These are phyloP conservation scores for Punctoribates punctum DNA, from an alignment of 2,888 invertebrate species.

Conservation along the genomic window DNA sequence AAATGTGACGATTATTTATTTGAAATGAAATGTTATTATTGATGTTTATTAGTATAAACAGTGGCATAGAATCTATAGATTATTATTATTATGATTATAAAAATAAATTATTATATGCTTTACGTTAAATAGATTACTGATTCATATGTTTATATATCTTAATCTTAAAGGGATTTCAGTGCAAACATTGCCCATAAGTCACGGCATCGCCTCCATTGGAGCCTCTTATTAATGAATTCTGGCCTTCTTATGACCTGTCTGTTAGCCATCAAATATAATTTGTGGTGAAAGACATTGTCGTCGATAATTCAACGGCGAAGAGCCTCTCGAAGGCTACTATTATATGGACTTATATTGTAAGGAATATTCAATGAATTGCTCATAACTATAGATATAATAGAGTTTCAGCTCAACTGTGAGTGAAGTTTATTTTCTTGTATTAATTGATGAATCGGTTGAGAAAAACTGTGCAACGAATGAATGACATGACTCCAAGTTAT, in stretches of 20 bases:
- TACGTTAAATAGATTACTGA: slow-evolving; percentile 1
- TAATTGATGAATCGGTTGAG: background rate
- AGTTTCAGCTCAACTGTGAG: slow-evolving; percentile 30
- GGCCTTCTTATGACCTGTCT: slow-evolving; percentile 16
- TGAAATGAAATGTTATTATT: background rate
- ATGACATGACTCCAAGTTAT: background rate
- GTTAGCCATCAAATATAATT: slow-evolving; percentile 6
- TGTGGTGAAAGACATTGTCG: slow-evolving; percentile 12
- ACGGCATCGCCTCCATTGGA: background rate
- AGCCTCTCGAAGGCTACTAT: background rate
- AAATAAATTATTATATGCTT: slow-evolving; percentile 15
- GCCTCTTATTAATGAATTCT: slow-evolving; percentile 17
- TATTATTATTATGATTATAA: background rate
- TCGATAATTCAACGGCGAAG: background rate
- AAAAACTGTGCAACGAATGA: slow-evolving; percentile 34
- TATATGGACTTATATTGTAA: slow-evolving; percentile 2
- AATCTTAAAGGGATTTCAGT: slow-evolving; percentile 31
- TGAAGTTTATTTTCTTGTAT: slow-evolving; percentile 28
- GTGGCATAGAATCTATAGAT: background rate
- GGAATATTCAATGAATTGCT: slow-evolving; percentile 32
- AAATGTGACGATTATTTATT: too few relatives aligned
- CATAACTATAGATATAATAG: slow-evolving; percentile 14
- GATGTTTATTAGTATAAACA: background rate
- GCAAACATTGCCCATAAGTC: slow-evolving; percentile 27
- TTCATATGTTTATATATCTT: background rate